Evolutionary conservation across 2,797 vertebrate genomes (phyloP), one percentile per base, ranked within the genome.

Genomic region (Rhyacichthys aspro): DNA sequence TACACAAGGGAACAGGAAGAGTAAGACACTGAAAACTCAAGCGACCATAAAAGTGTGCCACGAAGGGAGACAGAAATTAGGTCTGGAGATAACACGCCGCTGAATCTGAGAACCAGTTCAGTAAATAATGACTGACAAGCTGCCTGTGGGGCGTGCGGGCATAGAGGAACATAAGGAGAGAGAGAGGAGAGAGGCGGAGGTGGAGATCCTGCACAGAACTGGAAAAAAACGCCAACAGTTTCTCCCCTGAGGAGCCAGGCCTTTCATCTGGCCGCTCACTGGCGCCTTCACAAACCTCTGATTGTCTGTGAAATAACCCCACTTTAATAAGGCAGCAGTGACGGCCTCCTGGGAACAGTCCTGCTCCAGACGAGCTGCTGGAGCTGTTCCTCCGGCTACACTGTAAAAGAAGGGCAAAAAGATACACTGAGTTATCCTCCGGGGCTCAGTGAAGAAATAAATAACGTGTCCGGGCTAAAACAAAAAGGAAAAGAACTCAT

Each of bases 281-380:
- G 93, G 92, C 92, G 93, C 92, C 93, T 92, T 86, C 88, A 85
- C 90, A 92, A 91, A 87, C 89, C 90, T 91, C 92, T 85, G 91
- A 92, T 92, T 92, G 92, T 93, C 93, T 94, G 91, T 91, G 89
- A 92, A 93, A 92, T 91, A 90, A 90, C 86, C 88, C 87, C 82
- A 86, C 89, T 90, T 91, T 88, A 91, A 92, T 90, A 91, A 91
- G 88, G 74, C 81, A 78, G 75, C 80, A 78, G 72, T 48, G 69
- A 74, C 84, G 81, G 83, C 70, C 86, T 86, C 88, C 85, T 89
- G 90, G 87, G 89, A 90, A 91, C 34, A 81, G 76, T 67, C 55
- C 78, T 74, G 65, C 59, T 65, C 67, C 59, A 69, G 62, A 50
- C 76, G 23, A 64, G 58, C 70, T 39, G 23, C 68, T 62, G 54